Evolutionary conservation across 2,113 vertebrate species (phyloP), one percentile per base, ranked within the genome.

Genomic region (Ifrita kowaldi): DNA sequence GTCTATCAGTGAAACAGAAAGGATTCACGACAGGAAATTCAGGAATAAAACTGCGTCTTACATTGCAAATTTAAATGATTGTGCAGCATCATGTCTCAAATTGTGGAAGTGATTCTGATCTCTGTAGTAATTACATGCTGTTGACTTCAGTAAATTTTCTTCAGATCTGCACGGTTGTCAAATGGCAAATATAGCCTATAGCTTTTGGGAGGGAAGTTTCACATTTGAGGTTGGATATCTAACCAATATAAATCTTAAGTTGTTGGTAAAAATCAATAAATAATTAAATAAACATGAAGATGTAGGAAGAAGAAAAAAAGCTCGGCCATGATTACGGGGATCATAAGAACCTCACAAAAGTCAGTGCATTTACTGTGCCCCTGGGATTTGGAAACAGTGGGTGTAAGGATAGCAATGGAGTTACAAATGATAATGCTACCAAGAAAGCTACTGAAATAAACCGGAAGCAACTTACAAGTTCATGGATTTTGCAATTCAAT

Each of bases 401-500:
- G 41, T 63, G 13, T 76, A 73, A 93, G 39, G 73, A 73, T 27
- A 79, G 63, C 60, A 78, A 32, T 81, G 46, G 82, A 57, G 57
- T 57, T 80, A 90, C 65, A 96, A 94, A 91, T 64, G 68, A 85
- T 82, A 92, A 24, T 74, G 8, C 30, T 80, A 70, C 42, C 24
- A 47, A 67, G 47, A 96, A 67, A 55, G 37, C 37, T 87, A 53
- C 62, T 27, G n/a, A 87, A 93, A 88, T 84, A 82, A 83, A 94
- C 60, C 59, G 12, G 59, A 82, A 96, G 15, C 22, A 91, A 78
- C 63, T 62, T 59, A 84, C 24, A 16, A 46, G 55, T 70, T 94
- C 84, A 52, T 67, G 56, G 91, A 60, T 80, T 95, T 96, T 87
- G 68, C 37, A 95, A 59, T 42, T 90, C 47, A 53, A 68, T 94